phyloP scores from a whole-genome alignment of 2,797 vertebrate genomes.

The Alca torda region DNA sequence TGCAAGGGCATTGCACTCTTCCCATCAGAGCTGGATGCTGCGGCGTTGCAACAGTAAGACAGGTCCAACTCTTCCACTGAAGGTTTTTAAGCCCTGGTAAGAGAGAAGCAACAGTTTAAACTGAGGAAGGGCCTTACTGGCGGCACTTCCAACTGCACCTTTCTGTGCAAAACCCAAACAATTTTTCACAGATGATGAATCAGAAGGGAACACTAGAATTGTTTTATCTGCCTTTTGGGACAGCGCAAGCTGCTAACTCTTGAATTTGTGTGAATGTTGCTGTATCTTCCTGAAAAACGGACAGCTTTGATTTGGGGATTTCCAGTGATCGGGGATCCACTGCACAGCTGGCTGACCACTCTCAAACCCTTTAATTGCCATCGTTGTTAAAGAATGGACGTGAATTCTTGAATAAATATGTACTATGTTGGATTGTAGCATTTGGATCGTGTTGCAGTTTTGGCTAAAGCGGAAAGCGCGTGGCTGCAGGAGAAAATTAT shows the following conservation, averaged over 20 bases:
- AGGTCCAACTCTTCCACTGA: background rate
- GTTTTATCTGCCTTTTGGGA: constrained; percentile 60
- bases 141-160: background rate
- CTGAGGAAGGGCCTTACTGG: background rate
- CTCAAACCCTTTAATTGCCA: background rate
- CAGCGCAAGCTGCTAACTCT: constrained; percentile 32
- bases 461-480: background rate
- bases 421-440: accelerated
- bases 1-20: background rate
- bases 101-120: background rate
- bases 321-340: background rate
- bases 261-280: constrained; percentile 16
- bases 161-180: constrained; percentile 19
- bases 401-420: background rate
- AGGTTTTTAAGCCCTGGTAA: background rate
- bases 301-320: background rate
- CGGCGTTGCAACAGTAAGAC: background rate
- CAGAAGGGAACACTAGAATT: constrained; percentile 57
- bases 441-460: background rate
- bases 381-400: background rate
- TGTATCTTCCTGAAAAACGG: background rate
- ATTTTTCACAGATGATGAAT: constrained; percentile 40
- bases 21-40: background rate
- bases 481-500: background rate
- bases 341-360: background rate